Base-by-base conservation (phyloP, 1,140 invertebrate genomes). In the Polyergus mexicanus region DNA sequence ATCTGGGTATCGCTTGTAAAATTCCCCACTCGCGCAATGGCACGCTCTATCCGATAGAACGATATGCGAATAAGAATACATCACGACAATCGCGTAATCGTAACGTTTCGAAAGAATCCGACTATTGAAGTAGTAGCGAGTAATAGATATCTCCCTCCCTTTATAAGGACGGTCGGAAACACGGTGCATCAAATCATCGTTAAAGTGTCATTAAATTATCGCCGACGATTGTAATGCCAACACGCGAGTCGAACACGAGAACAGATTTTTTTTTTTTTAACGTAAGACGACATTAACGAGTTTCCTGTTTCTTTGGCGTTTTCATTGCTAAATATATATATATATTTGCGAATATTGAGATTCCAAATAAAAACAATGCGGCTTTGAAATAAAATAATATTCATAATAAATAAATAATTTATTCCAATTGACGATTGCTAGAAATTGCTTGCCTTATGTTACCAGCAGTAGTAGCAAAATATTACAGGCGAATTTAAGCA, bases 161-260 rank as follows among this genome's bases (percentile, higher is more conserved):
- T 19, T 19, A 13, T 19, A 13, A 28, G 3, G 51, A 66, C 7
- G 65, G 63, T 86, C 78, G 69, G 77, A 88, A 83, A 58, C 28
- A 84, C 68, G 84, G 60, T 84, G 81, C 81, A 81, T 91, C 88
- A 89, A 91, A 86, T 63, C 72, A 84, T 89, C 89, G 89, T 89
- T 90, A 90, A 90, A 84, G 63, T 56, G 74, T 90, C 87, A 60
- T 89, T 91, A 89, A 87, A 86, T 38, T 86, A 90, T 89, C 80
- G 80, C 66, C 54, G 86, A 28, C 74, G 85, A 91, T 91, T 91
- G 87, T 44, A 68, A 89, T 85, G 54, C 78, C 22, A 62, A 60
- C 84, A 89, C 84, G 84, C 75, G 85, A 90, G 75, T 89, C 85
- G 83, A 84, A 41, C 65, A 11, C 16, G 4, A 56, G 25, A 54